Base-by-base conservation (phyloP, 2,113 vertebrate species). In the Dicrurus megarhynchus region DNA sequence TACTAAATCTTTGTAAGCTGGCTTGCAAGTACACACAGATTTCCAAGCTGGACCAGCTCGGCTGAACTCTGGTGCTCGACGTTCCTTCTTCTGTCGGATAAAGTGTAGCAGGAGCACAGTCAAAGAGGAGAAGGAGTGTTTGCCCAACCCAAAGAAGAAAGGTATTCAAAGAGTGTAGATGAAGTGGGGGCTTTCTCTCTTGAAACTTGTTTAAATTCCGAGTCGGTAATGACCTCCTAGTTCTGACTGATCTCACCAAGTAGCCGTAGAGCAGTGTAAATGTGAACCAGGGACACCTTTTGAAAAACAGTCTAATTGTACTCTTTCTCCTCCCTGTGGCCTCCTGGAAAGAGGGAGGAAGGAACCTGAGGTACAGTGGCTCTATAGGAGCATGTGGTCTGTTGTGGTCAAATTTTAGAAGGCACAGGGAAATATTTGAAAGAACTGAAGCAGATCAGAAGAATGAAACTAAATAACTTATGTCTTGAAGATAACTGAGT, bases 1-100 rank as follows among this genome's bases (percentile, higher is more conserved):
- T 77, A 74, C 92, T 93, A 12, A 90, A 87, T 94, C 74, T 97
- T 93, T 93, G 83, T 97, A 97, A 98, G 97, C 99, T 78, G 99
- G 99, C 91, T 98, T 99, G 74, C 98, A 99, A 98, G 98, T 99
- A 47, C 99, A 98, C 94, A 98, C 98, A 84, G 98, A 99, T 97
- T 98, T 99, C 73, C 98, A 98, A 50, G 96, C 98, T 28, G 98
- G 98, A 53, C 96, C 98, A 21, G 92, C 98, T 24, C 98, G 98
- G 23, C 96, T 99, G 81, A 98, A 98, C 96, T 98, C 99, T 9
- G 99, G 99, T 6, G 98, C 99, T n/a, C 98, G 99, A 1, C 98
- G 99, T 73, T 99, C 99, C 35, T 99, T 99, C 96, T 99, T 99
- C 97, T 99, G 98, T 84, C 98, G 99, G 42, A 99, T 99, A 96